Conservation (phyloP, 1,140 invertebrate species). For the Psilanteris sp. region DNA sequence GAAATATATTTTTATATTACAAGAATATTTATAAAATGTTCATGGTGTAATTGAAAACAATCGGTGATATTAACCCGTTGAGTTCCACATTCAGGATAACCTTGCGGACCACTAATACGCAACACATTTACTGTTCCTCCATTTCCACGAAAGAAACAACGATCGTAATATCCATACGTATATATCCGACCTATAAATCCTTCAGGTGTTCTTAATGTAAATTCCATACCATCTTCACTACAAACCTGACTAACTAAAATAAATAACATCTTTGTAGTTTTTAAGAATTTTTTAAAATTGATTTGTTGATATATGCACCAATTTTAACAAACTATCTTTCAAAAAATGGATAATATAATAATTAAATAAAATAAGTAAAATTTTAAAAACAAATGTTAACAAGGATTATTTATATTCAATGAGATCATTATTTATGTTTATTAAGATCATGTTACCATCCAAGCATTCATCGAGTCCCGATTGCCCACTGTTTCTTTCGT, state of each 20-base stretch:
- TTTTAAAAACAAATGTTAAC: too few relatives aligned
- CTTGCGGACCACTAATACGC: slow-evolving; percentile 91
- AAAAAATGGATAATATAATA: slow-evolving; percentile 55
- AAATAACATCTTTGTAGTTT: too few relatives aligned
- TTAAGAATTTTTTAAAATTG: too few relatives aligned
- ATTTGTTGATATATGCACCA: too few relatives aligned
- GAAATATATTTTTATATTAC: neutral
- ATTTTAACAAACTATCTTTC: too few relatives aligned
- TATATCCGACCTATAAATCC: slow-evolving; percentile 94
- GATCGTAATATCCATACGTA: slow-evolving; percentile 94
- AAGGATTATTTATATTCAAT: too few relatives aligned
- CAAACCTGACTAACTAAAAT: slow-evolving; percentile 91
- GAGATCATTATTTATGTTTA: too few relatives aligned
- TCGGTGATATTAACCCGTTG: slow-evolving; percentile 80
- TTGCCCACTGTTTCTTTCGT: slow-evolving; percentile 87
- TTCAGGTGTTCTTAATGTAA: slow-evolving; percentile 91
- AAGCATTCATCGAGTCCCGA: slow-evolving; percentile 87
- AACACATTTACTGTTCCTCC: slow-evolving; percentile 91
- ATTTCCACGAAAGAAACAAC: slow-evolving; percentile 94
- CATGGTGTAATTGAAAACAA: too few relatives aligned
- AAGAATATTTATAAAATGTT: slow-evolving; percentile 4
- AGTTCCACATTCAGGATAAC: slow-evolving; percentile 94
- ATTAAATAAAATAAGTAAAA: slow-evolving; percentile 2
- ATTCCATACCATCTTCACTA: slow-evolving; percentile 96
- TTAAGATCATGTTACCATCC: slow-evolving; percentile 86